phyloP scores from a whole-genome alignment of 2,113 vertebrate genomes.

The Forbesichthys agassizii region DNA sequence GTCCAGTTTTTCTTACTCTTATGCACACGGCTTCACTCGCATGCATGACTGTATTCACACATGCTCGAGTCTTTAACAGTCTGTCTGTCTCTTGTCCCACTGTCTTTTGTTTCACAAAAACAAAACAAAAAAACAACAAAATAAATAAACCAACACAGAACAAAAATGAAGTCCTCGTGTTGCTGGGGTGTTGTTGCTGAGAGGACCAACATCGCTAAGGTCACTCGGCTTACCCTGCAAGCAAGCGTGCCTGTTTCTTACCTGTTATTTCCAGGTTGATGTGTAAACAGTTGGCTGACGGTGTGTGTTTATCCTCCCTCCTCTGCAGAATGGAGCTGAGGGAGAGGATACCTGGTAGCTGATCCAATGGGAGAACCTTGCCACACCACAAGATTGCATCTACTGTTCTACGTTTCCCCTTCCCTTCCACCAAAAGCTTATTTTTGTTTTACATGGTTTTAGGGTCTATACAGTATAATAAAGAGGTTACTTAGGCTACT shows the following conservation, averaged over 20 bases:
- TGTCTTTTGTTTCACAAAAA: neutral
- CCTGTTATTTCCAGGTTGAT: conserved; percentile 9
- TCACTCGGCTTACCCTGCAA: conserved; percentile 17
- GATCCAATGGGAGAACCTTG: conserved; percentile 71
- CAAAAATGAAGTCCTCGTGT: conserved; percentile 10
- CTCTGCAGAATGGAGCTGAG: conserved; percentile 91
- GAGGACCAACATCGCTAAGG: conserved; percentile 1
- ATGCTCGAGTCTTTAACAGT: conserved; percentile 43
- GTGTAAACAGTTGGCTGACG: too few relatives aligned
- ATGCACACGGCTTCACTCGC: conserved; percentile 34
- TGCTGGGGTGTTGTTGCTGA: conserved; percentile 20
- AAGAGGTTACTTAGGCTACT: too few relatives aligned
- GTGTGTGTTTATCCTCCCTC: neutral
- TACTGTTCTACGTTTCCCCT: conserved; percentile 77
- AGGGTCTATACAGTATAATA: too few relatives aligned
- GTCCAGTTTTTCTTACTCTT: too few relatives aligned
- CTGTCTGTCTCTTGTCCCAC: conserved; percentile 41
- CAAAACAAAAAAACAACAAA: neutral
- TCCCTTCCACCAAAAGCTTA: conserved; percentile 12
- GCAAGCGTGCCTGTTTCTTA: conserved; percentile 16
- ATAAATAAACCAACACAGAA: neutral
- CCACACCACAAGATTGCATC: conserved; percentile 60
- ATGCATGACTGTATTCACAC: conserved; percentile 51
- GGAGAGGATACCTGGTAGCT: conserved; percentile 98
- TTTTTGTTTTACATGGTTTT: too few relatives aligned